Percentiles rank a stretch among this genome's conserved stretches.
phyloP scores from a whole-genome alignment of 2,888 invertebrate genomes.

The Arrhopalites spinosus region DNA sequence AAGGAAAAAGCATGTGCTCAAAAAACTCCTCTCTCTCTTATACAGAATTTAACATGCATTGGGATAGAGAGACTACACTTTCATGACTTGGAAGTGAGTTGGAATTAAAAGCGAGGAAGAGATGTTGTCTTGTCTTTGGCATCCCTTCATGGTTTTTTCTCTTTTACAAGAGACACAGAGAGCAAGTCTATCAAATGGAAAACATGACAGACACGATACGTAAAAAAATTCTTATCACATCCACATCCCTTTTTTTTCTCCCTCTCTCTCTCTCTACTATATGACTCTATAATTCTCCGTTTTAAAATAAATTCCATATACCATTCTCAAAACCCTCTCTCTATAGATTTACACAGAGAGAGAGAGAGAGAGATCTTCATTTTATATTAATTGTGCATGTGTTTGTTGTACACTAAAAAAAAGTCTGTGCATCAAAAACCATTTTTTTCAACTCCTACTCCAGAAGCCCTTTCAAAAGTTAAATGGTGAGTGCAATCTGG shows the following conservation, averaged over 20 bases:
- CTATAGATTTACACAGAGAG: not conserved
- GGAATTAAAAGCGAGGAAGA: constrained; percentile 9
- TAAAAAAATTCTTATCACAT: constrained; percentile 32
- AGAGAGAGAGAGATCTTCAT: not conserved
- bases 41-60: not conserved
- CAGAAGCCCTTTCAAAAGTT: not conserved
- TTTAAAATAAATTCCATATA: not conserved
- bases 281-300: not conserved
- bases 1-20: not conserved
- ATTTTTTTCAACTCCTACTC: not conserved
- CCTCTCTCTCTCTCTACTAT: not conserved
- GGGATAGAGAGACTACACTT: not conserved
- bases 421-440: not conserved
- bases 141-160: constrained; percentile 24
- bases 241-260: not conserved
- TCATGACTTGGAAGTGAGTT: not conserved
- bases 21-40: too few relatives aligned
- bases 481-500: not conserved
- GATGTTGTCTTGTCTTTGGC: constrained; percentile 30
- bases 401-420: too few relatives aligned
- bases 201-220: constrained; percentile 20
- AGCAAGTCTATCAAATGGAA: constrained; percentile 20
- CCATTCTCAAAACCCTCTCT: not conserved
- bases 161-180: not conserved
- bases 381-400: too few relatives aligned